phyloP scores from a whole-genome alignment of 2,888 invertebrate genomes.

The Mythimna loreyi region DNA sequence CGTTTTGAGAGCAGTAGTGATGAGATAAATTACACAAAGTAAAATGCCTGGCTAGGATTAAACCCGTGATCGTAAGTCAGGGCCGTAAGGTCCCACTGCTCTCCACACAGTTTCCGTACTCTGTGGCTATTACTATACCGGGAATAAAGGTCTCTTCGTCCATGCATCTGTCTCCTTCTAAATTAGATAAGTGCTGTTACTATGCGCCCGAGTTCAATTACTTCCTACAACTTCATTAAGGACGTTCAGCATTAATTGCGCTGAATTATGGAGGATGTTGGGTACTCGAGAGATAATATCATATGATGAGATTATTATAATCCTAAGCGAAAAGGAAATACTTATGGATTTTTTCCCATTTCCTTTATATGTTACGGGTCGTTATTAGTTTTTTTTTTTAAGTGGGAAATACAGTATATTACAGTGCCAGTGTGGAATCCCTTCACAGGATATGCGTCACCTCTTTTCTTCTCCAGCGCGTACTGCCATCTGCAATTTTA shows the following conservation, averaged over 20 bases:
- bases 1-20: too few species aligned
- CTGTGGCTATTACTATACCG: slow-evolving; percentile 2
- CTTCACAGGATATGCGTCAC: too few species aligned
- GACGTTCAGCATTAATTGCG: slow-evolving; percentile 43
- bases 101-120: not conserved
- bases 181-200: slow-evolving; percentile 68
- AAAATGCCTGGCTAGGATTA: too few species aligned
- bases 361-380: not conserved
- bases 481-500: too few species aligned
- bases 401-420: too few species aligned
- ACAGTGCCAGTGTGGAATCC: too few species aligned
- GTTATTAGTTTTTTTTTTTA: not conserved
- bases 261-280: slow-evolving; percentile 44
- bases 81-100: too few species aligned
- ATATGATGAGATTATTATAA: slow-evolving; percentile 9
- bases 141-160: slow-evolving; percentile 44
- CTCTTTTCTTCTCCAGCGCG: too few species aligned
- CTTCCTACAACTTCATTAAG: slow-evolving; percentile 57
- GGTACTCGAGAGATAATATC: slow-evolving; percentile 35
- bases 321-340: slow-evolving; percentile 1
- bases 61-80: too few species aligned
- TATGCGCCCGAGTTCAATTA: slow-evolving; percentile 57
- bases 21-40: too few species aligned
- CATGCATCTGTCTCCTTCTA: slow-evolving; percentile 58
- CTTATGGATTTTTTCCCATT: not conserved